Conservation (phyloP, 2,888 invertebrate species). For the Sinhomidia bicolor region DNA sequence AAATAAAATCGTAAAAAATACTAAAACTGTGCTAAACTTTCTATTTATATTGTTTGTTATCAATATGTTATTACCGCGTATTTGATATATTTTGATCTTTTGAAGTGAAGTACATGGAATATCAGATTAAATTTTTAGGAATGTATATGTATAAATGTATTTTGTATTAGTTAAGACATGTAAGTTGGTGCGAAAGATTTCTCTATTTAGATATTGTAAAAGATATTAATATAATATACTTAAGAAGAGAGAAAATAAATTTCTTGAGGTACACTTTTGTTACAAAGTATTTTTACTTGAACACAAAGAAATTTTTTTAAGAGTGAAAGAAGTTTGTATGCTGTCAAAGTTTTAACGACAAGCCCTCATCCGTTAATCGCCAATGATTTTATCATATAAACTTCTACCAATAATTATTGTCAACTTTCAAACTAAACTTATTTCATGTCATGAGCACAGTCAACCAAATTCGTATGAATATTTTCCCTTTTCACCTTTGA, state of each 20-base stretch:
- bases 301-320: too few species aligned
- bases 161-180: conserved; percentile 43
- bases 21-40: conserved; percentile 7
- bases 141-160: conserved; percentile 24
- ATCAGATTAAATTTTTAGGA: conserved; percentile 16
- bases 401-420: too few species aligned
- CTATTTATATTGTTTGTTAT: conserved; percentile 19
- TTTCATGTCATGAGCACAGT: too few species aligned
- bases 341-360: too few species aligned
- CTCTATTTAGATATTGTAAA: conserved; percentile 6
- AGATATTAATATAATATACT: not conserved
- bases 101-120: not conserved
- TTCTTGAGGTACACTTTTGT: not conserved
- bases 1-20: not conserved
- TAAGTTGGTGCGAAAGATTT: conserved; percentile 50
- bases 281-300: too few species aligned
- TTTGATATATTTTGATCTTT: conserved; percentile 45
- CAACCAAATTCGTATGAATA: too few species aligned
- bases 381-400: too few species aligned
- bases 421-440: too few species aligned
- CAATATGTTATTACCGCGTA: not conserved
- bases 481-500: too few species aligned
- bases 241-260: not conserved
- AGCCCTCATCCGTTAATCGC: too few species aligned
- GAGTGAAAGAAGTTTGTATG: too few species aligned